Base-by-base conservation (phyloP, 1,140 invertebrate genomes). In the Temnothorax longispinosus region DNA sequence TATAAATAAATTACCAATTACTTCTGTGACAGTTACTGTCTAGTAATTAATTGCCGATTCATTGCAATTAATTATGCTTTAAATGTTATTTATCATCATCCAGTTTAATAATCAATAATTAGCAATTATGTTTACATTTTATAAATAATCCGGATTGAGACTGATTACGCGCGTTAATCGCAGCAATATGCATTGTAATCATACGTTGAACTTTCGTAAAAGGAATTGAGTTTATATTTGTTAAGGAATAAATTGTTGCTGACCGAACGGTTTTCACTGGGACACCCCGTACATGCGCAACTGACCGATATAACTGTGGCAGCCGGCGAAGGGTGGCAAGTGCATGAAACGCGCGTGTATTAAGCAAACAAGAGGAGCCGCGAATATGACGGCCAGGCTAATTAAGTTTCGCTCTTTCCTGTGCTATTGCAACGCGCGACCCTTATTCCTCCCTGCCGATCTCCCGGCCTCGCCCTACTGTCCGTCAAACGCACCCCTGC, bases 321-420 rank as follows among this genome's bases (percentile, higher is more conserved):
- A 47, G 44, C 56, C 41, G 67, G 35, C n/a, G 74, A 80, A 85
- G 78, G 69, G 35, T 56, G 47, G 77, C 77, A 54, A 80, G 72
- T 62, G 71, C 54, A 58, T 64, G 88, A 81, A 85, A 76, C 75
- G 47, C 67, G 75, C 11, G 67, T 64, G 80, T 60, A 88, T 89
- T 87, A 90, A 90, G 85, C 85, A 87, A 87, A 89, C 88, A 87
- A 84, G 58, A 75, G 18, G 47, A 78, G 62, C 32, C 62, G 71
- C 62, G 86, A 54, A 87, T 90, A 90, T 64, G 35, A 56, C 35
- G 62, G 47, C 67, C 60, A 1, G 3, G 82, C 88, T 91, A 89
- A 91, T 91, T 91, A 89, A 89, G 90, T 91, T 91, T 91, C 52
- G 80, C 80, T 85, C 87, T 87, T 87, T 77, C 62, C 72, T 71